Evolutionary conservation across 2,113 vertebrate species (phyloP).

Genomic region (Cervus canadensis): DNA sequence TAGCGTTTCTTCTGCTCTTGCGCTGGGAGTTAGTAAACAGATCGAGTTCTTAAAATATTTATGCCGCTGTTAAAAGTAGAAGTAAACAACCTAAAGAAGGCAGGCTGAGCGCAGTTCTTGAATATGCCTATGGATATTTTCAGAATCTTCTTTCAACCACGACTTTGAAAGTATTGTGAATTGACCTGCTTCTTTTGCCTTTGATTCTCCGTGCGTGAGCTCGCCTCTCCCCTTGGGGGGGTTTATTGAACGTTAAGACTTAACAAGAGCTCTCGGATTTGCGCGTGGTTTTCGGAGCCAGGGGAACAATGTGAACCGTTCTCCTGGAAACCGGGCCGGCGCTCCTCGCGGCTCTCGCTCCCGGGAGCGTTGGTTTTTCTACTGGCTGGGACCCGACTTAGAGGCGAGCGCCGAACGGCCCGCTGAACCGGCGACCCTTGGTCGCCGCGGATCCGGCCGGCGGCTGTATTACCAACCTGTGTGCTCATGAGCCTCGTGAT

Average conservation of each 20-base stretch:
- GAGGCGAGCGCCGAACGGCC: background rate
- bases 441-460: slow-evolving; percentile 37
- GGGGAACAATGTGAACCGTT: slow-evolving; percentile 1
- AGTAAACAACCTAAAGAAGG: slow-evolving; percentile 62
- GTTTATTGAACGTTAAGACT: background rate
- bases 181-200: slow-evolving; percentile 61
- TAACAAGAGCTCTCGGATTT: slow-evolving; percentile 13
- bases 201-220: slow-evolving; percentile 35
- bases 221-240: background rate
- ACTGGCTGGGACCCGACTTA: background rate
- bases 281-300: background rate
- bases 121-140: slow-evolving; percentile 60
- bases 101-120: slow-evolving; percentile 18
- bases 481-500: slow-evolving; percentile 67
- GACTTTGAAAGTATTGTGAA: slow-evolving; percentile 54
- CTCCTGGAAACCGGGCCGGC: background rate
- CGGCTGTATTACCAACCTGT: slow-evolving; percentile 44
- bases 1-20: background rate
- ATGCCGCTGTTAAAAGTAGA: slow-evolving; percentile 62
- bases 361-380: background rate
- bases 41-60: slow-evolving; percentile 68
- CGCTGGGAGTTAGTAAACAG: slow-evolving; percentile 46
- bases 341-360: background rate
- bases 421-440: background rate
- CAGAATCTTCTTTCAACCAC: slow-evolving; percentile 46